A percentile compares a stretch with the other conserved stretches of the same genome.
These are phyloP conservation scores for Argopecten irradians DNA, from an alignment of 1,140 invertebrate species.

Conservation along the genomic window DNA sequence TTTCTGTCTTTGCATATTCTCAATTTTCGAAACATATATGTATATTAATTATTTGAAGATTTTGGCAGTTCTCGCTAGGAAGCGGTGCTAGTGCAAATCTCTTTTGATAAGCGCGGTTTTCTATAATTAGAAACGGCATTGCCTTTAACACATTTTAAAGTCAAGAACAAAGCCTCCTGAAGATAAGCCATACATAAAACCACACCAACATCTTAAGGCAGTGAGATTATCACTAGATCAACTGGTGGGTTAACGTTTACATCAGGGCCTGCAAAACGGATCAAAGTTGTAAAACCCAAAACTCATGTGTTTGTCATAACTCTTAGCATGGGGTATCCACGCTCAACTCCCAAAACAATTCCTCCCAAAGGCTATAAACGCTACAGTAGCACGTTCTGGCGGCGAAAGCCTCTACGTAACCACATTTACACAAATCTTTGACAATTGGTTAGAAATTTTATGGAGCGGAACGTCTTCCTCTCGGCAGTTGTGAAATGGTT, in stretches of 20 bases:
- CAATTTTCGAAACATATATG: too few relatives aligned
- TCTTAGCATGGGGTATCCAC: slow-evolving; percentile 5
- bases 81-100: neutral
- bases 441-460: slow-evolving; percentile 16
- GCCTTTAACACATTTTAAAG: neutral
- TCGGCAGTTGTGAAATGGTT: slow-evolving; percentile 4
- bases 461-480: slow-evolving; percentile 13
- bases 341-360: slow-evolving; percentile 21
- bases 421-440: slow-evolving; percentile 22
- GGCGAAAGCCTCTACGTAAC: neutral
- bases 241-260: slow-evolving; percentile 1
- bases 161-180: neutral
- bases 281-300: neutral
- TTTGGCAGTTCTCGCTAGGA: neutral
- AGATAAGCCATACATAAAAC: neutral
- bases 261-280: neutral
- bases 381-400: neutral
- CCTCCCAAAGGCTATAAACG: neutral
- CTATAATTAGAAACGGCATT: neutral
- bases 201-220: neutral
- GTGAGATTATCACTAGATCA: neutral
- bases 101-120: neutral
- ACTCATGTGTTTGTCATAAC: slow-evolving; percentile 22
- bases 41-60: neutral
- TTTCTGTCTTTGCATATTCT: too few relatives aligned